Evolutionary conservation across 2,113 vertebrate genomes (phyloP).

Genomic region (Madoqua kirkii): DNA sequence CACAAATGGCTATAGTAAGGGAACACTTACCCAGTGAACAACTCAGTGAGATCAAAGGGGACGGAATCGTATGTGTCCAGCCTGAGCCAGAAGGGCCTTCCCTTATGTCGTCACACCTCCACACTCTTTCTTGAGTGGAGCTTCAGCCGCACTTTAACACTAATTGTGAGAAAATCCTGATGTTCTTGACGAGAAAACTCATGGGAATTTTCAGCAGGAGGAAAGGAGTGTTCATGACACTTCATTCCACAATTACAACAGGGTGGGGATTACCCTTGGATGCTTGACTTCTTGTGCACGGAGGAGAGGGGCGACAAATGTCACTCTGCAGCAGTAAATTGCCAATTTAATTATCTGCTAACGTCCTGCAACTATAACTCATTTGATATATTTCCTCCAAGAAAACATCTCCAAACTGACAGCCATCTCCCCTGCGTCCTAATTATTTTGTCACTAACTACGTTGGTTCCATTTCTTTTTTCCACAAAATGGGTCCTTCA

Average conservation of each 20-base stretch:
- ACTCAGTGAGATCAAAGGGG: too few relatives aligned
- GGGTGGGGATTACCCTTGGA: neutral
- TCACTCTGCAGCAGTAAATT: neutral
- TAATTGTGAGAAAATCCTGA: neutral
- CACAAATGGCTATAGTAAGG: neutral
- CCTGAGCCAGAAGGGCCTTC: neutral
- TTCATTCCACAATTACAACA: neutral
- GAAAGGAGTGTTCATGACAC: neutral
- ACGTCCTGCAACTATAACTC: conserved; percentile 8
- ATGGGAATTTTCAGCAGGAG: neutral
- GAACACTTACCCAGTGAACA: neutral
- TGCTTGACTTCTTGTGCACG: neutral
- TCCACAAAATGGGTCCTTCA: conserved; percentile 44
- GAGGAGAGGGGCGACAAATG: neutral
- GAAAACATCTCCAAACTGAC: conserved; percentile 56
- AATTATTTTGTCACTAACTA: conserved; percentile 42
- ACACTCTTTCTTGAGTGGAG: neutral
- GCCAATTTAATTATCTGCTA: neutral
- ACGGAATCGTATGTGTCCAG: rapidly evolving
- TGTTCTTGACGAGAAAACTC: neutral
- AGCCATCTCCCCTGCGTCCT: neutral
- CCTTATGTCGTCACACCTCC: neutral
- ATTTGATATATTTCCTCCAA: conserved; percentile 42
- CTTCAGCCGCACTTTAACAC: neutral
- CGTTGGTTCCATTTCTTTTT: conserved; percentile 11